A percentile compares a stretch with the other conserved stretches of the same genome.
phyloP scores from a whole-genome alignment of 2,888 invertebrate species.

The Dolomedes plantarius region DNA sequence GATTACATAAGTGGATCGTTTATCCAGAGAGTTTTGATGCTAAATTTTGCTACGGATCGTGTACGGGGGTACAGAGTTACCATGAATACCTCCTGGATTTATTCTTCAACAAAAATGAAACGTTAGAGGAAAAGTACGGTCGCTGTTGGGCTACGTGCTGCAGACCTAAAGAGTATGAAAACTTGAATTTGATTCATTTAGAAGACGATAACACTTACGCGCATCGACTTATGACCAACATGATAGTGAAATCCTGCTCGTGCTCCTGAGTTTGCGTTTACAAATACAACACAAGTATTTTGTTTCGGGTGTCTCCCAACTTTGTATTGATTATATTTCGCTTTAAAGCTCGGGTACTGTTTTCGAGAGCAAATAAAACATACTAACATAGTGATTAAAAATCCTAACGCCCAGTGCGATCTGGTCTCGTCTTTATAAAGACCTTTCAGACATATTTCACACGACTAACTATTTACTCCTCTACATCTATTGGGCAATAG shows the following conservation, averaged over 20 bases:
- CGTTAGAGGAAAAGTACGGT: conserved; percentile 5
- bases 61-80: not conserved
- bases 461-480: too few species aligned
- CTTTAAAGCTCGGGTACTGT: too few species aligned
- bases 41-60: conserved; percentile 22
- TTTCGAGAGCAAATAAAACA: too few species aligned
- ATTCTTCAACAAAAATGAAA: conserved; percentile 17
- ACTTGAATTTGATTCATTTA: conserved; percentile 17
- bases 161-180: not conserved
- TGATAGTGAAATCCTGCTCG: conserved; percentile 42
- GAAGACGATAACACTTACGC: not conserved
- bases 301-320: too few species aligned
- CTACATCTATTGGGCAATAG: too few species aligned
- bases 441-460: too few species aligned
- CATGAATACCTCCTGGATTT: conserved; percentile 19
- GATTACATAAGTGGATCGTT: conserved; percentile 22
- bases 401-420: too few species aligned
- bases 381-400: too few species aligned
- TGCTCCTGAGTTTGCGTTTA: too few species aligned
- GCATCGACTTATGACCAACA: not conserved
- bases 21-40: conserved; percentile 9
- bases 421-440: too few species aligned
- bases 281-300: too few species aligned
- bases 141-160: conserved; percentile 17
- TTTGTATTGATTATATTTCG: too few species aligned